These are phyloP conservation scores for Scelioninae gen. 2 DNA, from an alignment of 2,888 invertebrate genomes.

Conservation along the genomic window DNA sequence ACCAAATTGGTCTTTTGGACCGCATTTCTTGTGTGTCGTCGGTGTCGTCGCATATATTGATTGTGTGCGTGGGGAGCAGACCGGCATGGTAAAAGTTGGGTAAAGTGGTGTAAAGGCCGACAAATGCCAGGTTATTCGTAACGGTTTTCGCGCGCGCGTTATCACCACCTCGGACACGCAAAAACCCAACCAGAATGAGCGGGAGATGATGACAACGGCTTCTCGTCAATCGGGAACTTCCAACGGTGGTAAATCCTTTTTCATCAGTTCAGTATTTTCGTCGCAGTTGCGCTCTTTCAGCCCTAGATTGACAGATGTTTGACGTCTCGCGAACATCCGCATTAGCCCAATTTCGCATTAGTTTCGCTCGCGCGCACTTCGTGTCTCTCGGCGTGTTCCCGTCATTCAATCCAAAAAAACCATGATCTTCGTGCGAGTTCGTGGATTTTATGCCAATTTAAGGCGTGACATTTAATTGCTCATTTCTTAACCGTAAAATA, in stretches of 20 bases:
- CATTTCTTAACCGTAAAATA: constrained; percentile 2
- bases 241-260: constrained; percentile 70
- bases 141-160: constrained; percentile 66
- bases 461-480: constrained; percentile 4
- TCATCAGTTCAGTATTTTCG: constrained; percentile 13
- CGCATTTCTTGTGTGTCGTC: constrained; percentile 1
- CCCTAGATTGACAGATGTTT: constrained; percentile 68
- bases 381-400: not conserved
- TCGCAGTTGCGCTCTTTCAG: constrained; percentile 14
- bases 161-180: constrained; percentile 55
- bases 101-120: constrained; percentile 63
- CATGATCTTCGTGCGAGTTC: not conserved
- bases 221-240: constrained; percentile 71
- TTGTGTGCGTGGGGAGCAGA: constrained; percentile 68
- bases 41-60: constrained; percentile 64
- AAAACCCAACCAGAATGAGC: constrained; percentile 66
- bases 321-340: constrained; percentile 51
- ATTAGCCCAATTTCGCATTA: constrained; percentile 12
- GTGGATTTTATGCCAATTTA: no score
- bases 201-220: constrained; percentile 73
- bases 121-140: constrained; percentile 71
- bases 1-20: no score
- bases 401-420: not conserved
- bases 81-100: constrained; percentile 70
- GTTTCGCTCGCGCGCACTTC: not conserved